phyloP scores from a whole-genome alignment of 2,888 invertebrate genomes.

The Tenthredo scrophulariae region DNA sequence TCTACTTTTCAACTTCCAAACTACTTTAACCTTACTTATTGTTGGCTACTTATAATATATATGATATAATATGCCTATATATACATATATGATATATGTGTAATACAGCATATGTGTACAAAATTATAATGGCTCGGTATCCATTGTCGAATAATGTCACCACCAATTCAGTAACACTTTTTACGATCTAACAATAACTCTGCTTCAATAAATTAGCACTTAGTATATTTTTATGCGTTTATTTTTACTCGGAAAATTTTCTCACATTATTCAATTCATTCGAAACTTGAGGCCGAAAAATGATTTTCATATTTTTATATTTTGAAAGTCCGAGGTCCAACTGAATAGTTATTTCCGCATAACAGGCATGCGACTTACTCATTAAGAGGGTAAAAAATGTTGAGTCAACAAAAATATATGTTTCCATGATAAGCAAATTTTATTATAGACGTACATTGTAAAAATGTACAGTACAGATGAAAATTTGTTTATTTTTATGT shows the following conservation, averaged over 20 bases:
- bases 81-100: neutral
- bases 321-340: too few species aligned
- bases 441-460: too few species aligned
- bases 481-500: neutral
- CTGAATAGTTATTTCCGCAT: too few species aligned
- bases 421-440: neutral
- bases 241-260: neutral
- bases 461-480: neutral
- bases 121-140: neutral
- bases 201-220: too few species aligned
- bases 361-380: too few species aligned
- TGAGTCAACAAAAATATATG: too few species aligned
- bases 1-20: constrained; percentile 31
- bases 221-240: neutral
- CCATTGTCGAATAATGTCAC: neutral
- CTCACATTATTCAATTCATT: too few species aligned
- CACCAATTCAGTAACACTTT: neutral
- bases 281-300: too few species aligned
- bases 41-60: constrained; percentile 6
- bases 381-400: too few species aligned
- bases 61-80: too few species aligned
- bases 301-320: too few species aligned
- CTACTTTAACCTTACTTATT: constrained; percentile 23
- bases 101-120: neutral
- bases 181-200: neutral